phyloP scores from a whole-genome alignment of 2,797 vertebrate genomes.

The Antrozous pallidus region DNA sequence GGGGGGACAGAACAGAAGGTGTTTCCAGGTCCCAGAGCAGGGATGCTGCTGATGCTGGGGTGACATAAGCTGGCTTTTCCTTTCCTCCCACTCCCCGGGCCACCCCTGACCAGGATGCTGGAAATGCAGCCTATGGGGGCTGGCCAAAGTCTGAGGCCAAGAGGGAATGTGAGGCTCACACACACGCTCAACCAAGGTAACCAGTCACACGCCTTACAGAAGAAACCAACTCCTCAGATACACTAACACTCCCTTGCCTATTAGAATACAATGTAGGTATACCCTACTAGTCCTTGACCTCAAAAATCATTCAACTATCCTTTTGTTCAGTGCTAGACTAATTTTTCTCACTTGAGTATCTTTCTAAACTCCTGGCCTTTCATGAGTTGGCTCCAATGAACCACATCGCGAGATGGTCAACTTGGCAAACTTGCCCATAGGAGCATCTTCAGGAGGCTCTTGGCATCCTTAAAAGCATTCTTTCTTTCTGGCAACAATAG shows the following conservation, averaged over 20 bases:
- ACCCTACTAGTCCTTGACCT: background rate
- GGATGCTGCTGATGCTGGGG: accelerated
- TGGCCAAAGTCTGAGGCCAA: background rate
- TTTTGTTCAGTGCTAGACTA: background rate
- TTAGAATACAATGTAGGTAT: background rate
- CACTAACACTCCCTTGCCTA: background rate
- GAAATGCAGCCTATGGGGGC: background rate
- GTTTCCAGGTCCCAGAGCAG: background rate
- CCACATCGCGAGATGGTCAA: background rate
- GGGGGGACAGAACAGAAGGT: background rate
- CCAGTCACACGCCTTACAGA: background rate
- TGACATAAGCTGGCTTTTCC: background rate
- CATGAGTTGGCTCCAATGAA: background rate
- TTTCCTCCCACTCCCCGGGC: background rate
- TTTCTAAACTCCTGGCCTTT: background rate
- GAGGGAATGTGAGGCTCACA: background rate
- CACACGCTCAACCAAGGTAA: accelerated
- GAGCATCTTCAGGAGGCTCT: background rate
- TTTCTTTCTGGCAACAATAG: background rate
- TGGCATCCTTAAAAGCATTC: background rate
- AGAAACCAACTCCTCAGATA: background rate
- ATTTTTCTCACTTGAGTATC: background rate
- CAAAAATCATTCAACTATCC: background rate
- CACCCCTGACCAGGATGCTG: background rate
- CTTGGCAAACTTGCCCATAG: background rate